phyloP scores from a whole-genome alignment of 2,113 vertebrate genomes.

The Alexandromys fortis region DNA sequence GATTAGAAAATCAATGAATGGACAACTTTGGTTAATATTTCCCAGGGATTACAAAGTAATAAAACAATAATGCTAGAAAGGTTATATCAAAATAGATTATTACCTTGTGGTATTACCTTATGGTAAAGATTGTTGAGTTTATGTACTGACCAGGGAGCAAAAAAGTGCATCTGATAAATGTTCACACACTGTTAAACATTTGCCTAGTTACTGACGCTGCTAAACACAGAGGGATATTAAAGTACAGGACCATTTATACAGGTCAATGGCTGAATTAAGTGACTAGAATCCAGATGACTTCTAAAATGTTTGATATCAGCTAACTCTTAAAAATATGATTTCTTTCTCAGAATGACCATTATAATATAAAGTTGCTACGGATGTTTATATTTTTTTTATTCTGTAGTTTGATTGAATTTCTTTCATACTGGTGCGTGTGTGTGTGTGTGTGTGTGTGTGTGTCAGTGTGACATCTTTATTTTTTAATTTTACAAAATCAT shows the following conservation, averaged over 20 bases:
- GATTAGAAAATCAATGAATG: background rate
- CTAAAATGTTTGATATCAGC: background rate
- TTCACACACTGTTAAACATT: background rate
- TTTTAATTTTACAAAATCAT: background rate
- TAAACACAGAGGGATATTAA: background rate
- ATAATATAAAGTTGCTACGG: background rate
- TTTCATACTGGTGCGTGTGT: background rate
- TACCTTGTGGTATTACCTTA: background rate
- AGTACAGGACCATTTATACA: background rate
- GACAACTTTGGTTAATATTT: conserved; percentile 10
- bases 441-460: background rate
- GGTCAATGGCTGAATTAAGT: background rate
- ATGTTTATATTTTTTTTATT: background rate
- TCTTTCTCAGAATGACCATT: background rate
- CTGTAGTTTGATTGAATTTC: background rate
- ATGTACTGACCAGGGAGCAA: background rate
- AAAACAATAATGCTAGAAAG: background rate
- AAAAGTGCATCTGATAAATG: background rate
- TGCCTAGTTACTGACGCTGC: background rate
- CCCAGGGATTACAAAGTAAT: background rate
- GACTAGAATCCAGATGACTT: background rate
- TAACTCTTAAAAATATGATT: background rate
- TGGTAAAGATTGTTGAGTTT: background rate
- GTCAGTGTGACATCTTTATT: background rate
- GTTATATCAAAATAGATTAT: background rate